phyloP scores from a whole-genome alignment of 2,113 vertebrate species.

The Tragulus kanchil region DNA sequence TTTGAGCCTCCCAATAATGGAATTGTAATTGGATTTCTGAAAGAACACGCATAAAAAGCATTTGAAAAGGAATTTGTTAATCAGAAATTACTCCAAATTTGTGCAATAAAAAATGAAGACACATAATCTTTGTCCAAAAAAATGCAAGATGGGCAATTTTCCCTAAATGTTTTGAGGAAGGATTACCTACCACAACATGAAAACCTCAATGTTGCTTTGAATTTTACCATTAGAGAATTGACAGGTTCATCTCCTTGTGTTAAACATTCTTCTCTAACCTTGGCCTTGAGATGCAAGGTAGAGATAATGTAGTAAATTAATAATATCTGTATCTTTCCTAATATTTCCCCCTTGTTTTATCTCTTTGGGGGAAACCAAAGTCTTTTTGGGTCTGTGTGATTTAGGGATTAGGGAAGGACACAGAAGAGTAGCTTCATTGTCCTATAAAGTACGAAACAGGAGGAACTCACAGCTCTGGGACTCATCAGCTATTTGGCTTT shows the following conservation, averaged over 20 bases:
- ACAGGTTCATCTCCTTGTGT: neutral
- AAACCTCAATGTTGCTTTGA: neutral
- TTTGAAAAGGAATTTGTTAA: conserved; percentile 73
- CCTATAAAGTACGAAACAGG: neutral
- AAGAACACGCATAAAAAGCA: conserved; percentile 64
- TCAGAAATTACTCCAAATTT: conserved; percentile 68
- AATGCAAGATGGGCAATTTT: conserved; percentile 34
- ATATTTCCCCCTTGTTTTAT: neutral
- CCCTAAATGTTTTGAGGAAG: conserved; percentile 11
- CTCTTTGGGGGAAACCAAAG: neutral
- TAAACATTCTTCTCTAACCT: neutral
- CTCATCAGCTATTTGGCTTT: neutral
- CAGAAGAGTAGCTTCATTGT: neutral
- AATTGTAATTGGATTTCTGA: conserved; percentile 75
- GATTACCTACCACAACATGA: neutral
- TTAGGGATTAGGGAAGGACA: neutral
- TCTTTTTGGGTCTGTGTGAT: neutral
- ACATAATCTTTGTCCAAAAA: conserved; percentile 54
- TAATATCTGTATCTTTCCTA: neutral
- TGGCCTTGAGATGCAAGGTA: neutral
- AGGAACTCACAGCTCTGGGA: neutral
- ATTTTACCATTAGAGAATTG: neutral
- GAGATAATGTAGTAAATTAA: neutral
- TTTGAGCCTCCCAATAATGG: conserved; percentile 65
- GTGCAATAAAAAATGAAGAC: conserved; percentile 30